A percentile compares a stretch with the other conserved stretches of the same genome.
phyloP scores from a whole-genome alignment of 2,888 invertebrate genomes.

The Germaria angustata region DNA sequence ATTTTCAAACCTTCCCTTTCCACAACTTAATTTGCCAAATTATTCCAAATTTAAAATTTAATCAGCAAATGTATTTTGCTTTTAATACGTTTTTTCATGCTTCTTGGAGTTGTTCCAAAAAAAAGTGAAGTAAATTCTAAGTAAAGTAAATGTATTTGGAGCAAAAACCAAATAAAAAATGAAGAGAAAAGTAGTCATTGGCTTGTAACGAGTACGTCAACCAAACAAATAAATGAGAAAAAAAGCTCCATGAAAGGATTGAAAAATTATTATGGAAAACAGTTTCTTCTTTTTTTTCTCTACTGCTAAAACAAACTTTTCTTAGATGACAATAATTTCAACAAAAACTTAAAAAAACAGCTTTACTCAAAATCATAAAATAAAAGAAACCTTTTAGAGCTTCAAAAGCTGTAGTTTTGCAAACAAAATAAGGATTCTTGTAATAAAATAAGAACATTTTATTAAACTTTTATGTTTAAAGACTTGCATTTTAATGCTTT shows the following conservation, averaged over 20 bases:
- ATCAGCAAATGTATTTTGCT: conserved; percentile 53
- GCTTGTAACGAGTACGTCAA: not conserved
- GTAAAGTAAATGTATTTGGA: conserved; percentile 40
- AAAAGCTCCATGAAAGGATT: conserved; percentile 33
- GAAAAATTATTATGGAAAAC: conserved; percentile 17
- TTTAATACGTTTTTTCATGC: not conserved
- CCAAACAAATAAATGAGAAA: not conserved
- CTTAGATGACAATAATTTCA: conserved; percentile 22
- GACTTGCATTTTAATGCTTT: conserved; percentile 9
- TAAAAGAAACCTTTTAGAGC: conserved; percentile 10
- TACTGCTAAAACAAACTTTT: conserved; percentile 1
- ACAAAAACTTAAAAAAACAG: not conserved
- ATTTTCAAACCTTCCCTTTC: not conserved
- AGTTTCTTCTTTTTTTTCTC: conserved; percentile 2
- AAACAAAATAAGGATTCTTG: conserved; percentile 4
- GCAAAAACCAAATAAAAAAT: conserved; percentile 32
- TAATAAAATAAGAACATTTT: conserved; percentile 33
- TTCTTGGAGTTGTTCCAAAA: conserved; percentile 55
- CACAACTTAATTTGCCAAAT: not conserved
- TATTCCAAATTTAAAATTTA: conserved; percentile 40
- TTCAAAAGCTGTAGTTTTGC: not conserved
- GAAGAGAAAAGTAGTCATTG: not conserved
- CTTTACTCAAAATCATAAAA: not conserved
- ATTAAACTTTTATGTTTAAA: conserved; percentile 44
- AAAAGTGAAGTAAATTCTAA: conserved; percentile 17